Evolutionary conservation across 2,888 invertebrate genomes (phyloP).

Genomic region (Bhutanitis thaidina): DNA sequence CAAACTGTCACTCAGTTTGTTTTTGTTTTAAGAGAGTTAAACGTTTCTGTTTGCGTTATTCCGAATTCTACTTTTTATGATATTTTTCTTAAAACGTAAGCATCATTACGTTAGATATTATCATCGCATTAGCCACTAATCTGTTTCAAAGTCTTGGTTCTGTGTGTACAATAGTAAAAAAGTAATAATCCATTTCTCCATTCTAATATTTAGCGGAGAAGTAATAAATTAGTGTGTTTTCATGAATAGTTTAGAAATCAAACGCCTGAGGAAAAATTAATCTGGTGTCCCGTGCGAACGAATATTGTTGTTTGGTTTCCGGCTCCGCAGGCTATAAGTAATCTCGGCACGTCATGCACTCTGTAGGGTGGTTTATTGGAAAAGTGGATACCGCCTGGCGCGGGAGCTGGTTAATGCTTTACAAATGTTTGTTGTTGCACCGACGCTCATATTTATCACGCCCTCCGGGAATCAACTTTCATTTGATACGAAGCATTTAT

Average conservation of each 20-base stretch:
- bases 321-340: constrained; percentile 64
- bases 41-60: no score
- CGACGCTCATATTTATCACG: neutral
- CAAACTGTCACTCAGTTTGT: no score
- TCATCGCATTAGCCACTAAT: no score
- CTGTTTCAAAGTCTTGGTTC: no score
- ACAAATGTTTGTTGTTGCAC: constrained; percentile 35
- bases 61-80: no score
- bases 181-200: no score
- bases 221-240: no score
- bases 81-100: no score
- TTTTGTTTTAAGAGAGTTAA: no score
- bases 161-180: no score
- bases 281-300: constrained; percentile 64
- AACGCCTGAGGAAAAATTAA: constrained; percentile 70
- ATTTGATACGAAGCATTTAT: neutral
- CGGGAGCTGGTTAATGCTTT: constrained; percentile 30
- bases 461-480: neutral
- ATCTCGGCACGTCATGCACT: constrained; percentile 72
- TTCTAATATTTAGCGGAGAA: no score
- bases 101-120: no score
- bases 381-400: constrained; percentile 49
- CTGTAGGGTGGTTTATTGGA: constrained; percentile 64
- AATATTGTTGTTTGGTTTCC: constrained; percentile 70
- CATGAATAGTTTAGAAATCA: constrained; percentile 40